phyloP scores from a whole-genome alignment of 2,113 vertebrate genomes.

The Eulemur rufifrons region DNA sequence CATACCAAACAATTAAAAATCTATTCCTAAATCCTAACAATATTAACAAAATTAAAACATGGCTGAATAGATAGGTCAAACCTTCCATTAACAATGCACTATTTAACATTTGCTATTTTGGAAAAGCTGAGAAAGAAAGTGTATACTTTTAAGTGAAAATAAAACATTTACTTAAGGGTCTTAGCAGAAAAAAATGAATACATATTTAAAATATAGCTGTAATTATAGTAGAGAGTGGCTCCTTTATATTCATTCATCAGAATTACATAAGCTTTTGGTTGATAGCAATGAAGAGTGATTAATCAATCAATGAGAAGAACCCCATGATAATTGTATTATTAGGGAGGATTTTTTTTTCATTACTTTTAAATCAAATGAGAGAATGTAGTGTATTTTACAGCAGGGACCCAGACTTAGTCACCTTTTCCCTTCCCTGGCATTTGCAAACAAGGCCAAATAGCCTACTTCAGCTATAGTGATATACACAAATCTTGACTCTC shows the following conservation, averaged over 20 bases:
- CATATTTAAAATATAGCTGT: background rate
- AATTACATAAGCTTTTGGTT: background rate
- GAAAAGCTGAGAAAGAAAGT: background rate
- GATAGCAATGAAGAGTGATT: background rate
- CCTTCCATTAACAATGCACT: background rate
- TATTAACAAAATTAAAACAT: background rate
- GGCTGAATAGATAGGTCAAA: background rate
- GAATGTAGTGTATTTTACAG: background rate
- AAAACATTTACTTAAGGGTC: background rate
- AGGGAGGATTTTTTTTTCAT: background rate
- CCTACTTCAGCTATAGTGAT: background rate
- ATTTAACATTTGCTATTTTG: background rate
- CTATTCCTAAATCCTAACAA: background rate
- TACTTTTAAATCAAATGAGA: background rate
- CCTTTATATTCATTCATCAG: background rate
- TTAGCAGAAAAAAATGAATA: background rate
- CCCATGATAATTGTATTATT: background rate
- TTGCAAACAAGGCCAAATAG: background rate
- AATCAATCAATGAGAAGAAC: background rate
- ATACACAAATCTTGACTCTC: background rate
- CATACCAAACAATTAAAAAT: background rate
- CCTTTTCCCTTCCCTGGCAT: background rate
- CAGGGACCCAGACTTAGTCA: background rate
- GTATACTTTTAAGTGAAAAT: background rate
- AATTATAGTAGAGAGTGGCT: background rate